Evolutionary conservation across 2,797 vertebrate genomes (phyloP).

Genomic region (Sebastes miniatus): DNA sequence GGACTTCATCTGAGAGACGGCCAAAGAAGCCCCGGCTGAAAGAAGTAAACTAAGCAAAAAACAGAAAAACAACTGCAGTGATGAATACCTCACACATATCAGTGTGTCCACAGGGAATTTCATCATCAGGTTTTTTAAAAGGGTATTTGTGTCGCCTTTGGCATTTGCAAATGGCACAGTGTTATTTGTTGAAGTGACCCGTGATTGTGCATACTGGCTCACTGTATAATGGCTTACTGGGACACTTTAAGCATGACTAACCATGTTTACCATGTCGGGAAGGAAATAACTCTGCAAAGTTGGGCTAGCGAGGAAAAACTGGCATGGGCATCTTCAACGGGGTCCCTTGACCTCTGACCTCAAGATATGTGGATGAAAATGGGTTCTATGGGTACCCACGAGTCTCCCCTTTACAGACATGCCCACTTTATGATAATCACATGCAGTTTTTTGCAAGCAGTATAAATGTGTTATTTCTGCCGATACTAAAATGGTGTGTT

Average conservation of each 20-base stretch:
- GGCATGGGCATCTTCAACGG: no score
- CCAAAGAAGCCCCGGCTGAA: not conserved
- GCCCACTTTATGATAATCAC: no score
- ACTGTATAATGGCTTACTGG: not conserved
- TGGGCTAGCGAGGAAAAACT: no score
- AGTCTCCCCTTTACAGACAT: no score
- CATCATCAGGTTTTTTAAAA: not conserved
- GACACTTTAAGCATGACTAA: not conserved
- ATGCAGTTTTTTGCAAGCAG: no score
- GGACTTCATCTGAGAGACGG: not conserved
- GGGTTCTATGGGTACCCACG: no score
- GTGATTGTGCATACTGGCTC: not conserved
- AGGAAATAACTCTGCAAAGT: no score
- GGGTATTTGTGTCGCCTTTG: not conserved
- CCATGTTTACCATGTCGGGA: no score
- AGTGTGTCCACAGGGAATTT: not conserved
- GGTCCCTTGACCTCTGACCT: no score
- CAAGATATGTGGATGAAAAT: no score
- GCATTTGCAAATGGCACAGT: not conserved
- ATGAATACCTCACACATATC: not conserved
- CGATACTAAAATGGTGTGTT: no score
- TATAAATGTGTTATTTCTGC: no score
- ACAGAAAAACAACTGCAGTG: not conserved
- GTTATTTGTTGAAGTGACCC: not conserved
- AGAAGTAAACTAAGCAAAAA: not conserved